Evolutionary conservation across 2,888 invertebrate genomes (phyloP).

Genomic region (Horisme vitalbata): DNA sequence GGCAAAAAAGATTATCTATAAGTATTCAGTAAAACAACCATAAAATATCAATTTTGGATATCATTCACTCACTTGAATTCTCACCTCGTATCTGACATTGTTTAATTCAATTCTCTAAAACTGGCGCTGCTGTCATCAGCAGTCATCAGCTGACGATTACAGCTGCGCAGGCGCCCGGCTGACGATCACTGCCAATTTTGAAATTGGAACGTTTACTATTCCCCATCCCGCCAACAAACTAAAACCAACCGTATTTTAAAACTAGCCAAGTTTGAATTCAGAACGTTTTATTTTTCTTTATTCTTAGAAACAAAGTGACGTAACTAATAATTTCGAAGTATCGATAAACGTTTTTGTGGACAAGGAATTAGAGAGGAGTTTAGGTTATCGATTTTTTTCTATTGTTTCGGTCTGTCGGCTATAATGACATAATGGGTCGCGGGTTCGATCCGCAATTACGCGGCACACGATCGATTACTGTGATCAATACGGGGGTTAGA

Average conservation of each 20-base stretch:
- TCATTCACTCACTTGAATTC: too few relatives aligned
- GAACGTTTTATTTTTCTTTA: conserved; percentile 31
- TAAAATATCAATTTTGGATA: too few relatives aligned
- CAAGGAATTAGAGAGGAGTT: conserved; percentile 28
- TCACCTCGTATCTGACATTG: conserved; percentile 26
- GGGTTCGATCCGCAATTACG: conserved; percentile 80
- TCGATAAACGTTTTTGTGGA: conserved; percentile 23
- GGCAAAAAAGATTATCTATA: too few relatives aligned
- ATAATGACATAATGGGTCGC: conserved; percentile 81
- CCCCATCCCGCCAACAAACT: conserved; percentile 28
- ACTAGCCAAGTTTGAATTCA: conserved; percentile 38
- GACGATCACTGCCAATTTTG: conserved; percentile 60
- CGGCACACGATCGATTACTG: conserved; percentile 83
- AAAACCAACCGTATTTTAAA: conserved; percentile 45
- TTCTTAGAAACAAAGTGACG: conserved; percentile 36
- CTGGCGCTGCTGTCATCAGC: conserved; percentile 43
- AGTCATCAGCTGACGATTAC: conserved; percentile 51
- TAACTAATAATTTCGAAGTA: conserved; percentile 26
- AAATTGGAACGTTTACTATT: conserved; percentile 56
- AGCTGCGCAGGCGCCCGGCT: conserved; percentile 64
- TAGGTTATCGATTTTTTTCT: conserved; percentile 39
- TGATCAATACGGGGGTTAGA: conserved; percentile 82
- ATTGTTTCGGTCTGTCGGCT: conserved; percentile 75
- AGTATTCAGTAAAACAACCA: too few relatives aligned
- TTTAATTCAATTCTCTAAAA: conserved; percentile 28